These are phyloP conservation scores for Beroe ovata DNA, from an alignment of 37 sponge, comb jelly and placozoan genomes.

Conservation along the genomic window DNA sequence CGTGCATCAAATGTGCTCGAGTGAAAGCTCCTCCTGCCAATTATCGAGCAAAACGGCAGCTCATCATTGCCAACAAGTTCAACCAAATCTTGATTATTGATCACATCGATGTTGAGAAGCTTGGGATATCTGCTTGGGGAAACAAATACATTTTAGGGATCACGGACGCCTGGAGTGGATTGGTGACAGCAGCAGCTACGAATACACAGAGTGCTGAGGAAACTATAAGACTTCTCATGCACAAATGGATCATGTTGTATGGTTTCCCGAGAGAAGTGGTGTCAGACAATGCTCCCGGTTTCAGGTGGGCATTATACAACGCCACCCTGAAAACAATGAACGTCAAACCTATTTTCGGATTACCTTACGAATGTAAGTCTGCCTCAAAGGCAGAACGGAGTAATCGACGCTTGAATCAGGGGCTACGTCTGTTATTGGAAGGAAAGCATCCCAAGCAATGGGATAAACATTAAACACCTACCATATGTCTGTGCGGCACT, in stretches of 20 bases:
- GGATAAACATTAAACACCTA: slow-evolving; percentile 8
- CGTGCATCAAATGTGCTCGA: slow-evolving; percentile 12
- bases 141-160: slow-evolving; percentile 13
- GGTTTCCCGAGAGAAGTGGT: slow-evolving; percentile 30
- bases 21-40: neutral
- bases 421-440: neutral
- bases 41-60: neutral
- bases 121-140: neutral
- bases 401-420: neutral
- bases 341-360: neutral
- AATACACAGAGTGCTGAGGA: neutral
- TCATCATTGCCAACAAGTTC: slow-evolving; percentile 9
- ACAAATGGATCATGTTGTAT: neutral
- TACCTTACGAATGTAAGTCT: slow-evolving; percentile 5
- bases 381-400: slow-evolving; percentile 2
- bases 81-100: slow-evolving; percentile 20
- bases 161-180: neutral
- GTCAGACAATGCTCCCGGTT: neutral
- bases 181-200: neutral
- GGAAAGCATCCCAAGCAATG: slow-evolving; percentile 4
- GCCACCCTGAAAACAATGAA: neutral
- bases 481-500: neutral
- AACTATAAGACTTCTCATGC: neutral
- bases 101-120: slow-evolving; percentile 8
- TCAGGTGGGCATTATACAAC: neutral